Base-by-base conservation (phyloP, 2,797 vertebrate genomes). In the Falco peregrinus region DNA sequence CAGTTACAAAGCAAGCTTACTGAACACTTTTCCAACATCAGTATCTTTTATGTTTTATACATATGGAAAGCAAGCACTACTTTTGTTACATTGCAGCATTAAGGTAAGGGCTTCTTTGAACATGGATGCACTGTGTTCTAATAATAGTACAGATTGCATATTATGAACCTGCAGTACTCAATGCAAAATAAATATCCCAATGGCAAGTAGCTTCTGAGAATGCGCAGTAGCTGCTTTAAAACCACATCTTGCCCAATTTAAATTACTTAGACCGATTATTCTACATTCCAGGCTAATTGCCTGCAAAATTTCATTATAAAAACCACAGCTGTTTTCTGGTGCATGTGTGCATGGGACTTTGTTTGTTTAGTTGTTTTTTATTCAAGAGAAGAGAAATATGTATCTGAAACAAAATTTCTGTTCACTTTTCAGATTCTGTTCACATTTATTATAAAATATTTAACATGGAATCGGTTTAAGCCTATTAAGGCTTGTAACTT, bases 291-390 rank as follows among this genome's bases (percentile, higher is more conserved):
- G 51, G 81, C 63, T 96, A 90, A 96, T 93, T 97, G 90, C 28
- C 85, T 93, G 90, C 93, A 81, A 95, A 97, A 95, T 96, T 94
- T 96, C 95, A 82, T 95, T 89, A 93, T 89, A 69, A 88, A 97
- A 96, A 90, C 93, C 43, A 80, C 70, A 95, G 75, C 59, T 96
- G 89, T 54, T 93, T 96, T 95, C 88, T 77, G 47, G 57, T 89
- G 73, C 35, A 56, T 60, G 37, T 56, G 48, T 79, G 29, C n/a
- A 71, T 73, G 70, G 48, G 39, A 82, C 88, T 97, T 94, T 81
- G 33, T 84, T 96, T 79, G 13, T 41, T 95, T 83, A 21, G 0
- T 85, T 91, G 22, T 1, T 19, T 81, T 60, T 83, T 93, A 61
- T 88, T 93, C 92, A 59, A 93, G 60, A 59, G 51, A 50, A 39